Evolutionary conservation across 2,888 invertebrate genomes (phyloP), one percentile per base, ranked within the genome.

Genomic region (Leptinotarsa rubiginosa): DNA sequence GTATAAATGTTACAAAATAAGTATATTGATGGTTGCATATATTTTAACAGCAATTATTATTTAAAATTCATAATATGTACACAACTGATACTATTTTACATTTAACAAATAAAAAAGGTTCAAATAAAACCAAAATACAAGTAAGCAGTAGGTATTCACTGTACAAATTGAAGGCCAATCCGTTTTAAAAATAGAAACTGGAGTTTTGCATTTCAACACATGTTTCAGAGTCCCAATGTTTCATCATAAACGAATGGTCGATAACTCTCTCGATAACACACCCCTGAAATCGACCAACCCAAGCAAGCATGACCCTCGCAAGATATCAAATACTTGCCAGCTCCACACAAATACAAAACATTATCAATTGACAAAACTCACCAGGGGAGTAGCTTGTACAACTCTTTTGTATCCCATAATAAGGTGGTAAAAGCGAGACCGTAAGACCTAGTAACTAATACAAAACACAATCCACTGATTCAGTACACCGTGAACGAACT

Each of bases 361-460:
- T 47, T 59, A 67, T 65, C 66, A 16, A n/a, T 13, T 18, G 16
- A 31, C 20, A 50, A 47, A 22, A 77, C 79, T 49, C 72, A 79
- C 79, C 75, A 78, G 65, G 47, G 79, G 78, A 22, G 79, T 77
- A 56, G 79, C 79, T 59, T 79, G 78, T 3, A 75, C 73, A 62
- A 71, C 68, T 69, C 78, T 75, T 70, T 78, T 79, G 73, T 79
- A 79, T 13, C 79, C 79, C 79, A 79, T 79, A 62, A 68, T 70
- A 13, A 59, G 18, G 18, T 20, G 49, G 47, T 47, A 25, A 22
- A 50, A 31, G 15, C 41, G 47, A 41, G 15, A 22, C 41, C 25
- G 47, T 12, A 54, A 31, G 47, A 56, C n/a, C 12, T 16, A 10
- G 47, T 31, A 47, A 25, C 25, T 47, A 49, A 22, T 49, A 25